Percentiles rank a stretch among this genome's conserved stretches.
These are phyloP conservation scores for Subanguina moxae DNA, from an alignment of 1,140 invertebrate species.

Conservation along the genomic window DNA sequence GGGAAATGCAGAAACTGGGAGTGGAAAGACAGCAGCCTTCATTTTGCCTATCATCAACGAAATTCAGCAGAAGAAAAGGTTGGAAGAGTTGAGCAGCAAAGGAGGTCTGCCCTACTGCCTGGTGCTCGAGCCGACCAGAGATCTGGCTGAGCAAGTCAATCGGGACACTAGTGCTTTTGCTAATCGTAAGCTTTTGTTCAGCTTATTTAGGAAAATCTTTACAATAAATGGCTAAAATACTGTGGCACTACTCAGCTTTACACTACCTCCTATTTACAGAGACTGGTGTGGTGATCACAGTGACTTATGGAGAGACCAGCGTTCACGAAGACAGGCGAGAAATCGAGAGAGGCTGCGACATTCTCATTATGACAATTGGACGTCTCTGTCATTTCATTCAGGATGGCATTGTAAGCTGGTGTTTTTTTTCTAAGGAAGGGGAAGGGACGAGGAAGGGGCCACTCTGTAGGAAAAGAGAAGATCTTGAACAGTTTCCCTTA, in stretches of 20 bases:
- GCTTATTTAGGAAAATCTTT: background rate
- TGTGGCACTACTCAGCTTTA: background rate
- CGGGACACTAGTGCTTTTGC: constrained; percentile 93
- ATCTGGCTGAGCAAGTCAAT: constrained; percentile 91
- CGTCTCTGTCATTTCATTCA: background rate
- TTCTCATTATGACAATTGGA: background rate
- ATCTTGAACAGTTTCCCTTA: too few relatives aligned
- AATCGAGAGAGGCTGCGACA: constrained; percentile 5
- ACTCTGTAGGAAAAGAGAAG: too few relatives aligned
- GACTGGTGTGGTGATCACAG: constrained; percentile 1
- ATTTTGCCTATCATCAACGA: constrained; percentile 90
- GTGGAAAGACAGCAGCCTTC: constrained; percentile 68
- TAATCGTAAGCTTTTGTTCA: constrained; percentile 66
- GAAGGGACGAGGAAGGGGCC: too few relatives aligned
- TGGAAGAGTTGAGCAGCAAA: constrained; percentile 63
- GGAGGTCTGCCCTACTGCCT: constrained; percentile 85
- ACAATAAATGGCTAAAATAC: background rate
- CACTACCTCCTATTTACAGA: background rate
- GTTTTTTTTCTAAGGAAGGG: background rate
- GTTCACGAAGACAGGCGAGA: background rate
- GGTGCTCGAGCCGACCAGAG: constrained; percentile 86
- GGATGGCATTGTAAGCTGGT: background rate
- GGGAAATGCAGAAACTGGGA: constrained; percentile 2
- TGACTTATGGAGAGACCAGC: background rate
- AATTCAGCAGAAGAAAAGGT: constrained; percentile 72